These are phyloP conservation scores for Spizaetus ornatus DNA, from an alignment of 2,113 vertebrate genomes.

Conservation along the genomic window DNA sequence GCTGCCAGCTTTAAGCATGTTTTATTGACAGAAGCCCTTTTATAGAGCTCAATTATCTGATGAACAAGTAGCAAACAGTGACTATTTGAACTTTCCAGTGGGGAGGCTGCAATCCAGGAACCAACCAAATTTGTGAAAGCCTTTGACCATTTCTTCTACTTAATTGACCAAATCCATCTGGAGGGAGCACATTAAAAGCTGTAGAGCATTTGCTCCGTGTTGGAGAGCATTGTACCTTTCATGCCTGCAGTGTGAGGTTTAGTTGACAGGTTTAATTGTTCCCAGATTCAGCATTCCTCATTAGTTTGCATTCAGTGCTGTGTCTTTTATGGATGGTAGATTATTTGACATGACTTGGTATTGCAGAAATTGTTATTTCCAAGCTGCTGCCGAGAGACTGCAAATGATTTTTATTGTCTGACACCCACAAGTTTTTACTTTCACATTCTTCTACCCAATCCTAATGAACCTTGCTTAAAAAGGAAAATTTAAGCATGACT, in stretches of 20 bases:
- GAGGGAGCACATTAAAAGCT: background rate
- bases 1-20: background rate
- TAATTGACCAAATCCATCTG: constrained; percentile 15
- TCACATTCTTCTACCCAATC: background rate
- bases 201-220: background rate
- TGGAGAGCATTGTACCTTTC: background rate
- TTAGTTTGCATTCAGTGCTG: constrained; percentile 3
- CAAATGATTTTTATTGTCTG: constrained; percentile 33
- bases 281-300: background rate
- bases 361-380: constrained; percentile 39
- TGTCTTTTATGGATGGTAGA: constrained; percentile 35
- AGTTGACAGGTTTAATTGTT: constrained; percentile 20
- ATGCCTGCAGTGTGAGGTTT: background rate
- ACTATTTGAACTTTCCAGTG: background rate
- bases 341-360: constrained; percentile 37
- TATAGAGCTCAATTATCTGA: background rate
- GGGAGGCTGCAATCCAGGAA: background rate
- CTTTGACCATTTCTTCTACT: background rate
- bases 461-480: constrained; percentile 30
- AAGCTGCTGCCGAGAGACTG: constrained; percentile 26
- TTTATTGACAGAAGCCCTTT: background rate
- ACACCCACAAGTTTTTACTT: constrained; percentile 22
- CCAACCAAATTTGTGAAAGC: background rate
- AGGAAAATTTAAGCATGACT: constrained; percentile 46
- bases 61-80: background rate